These are phyloP conservation scores for Brachionus calyciflorus DNA, from an alignment of 1,140 invertebrate species.

Conservation along the genomic window DNA sequence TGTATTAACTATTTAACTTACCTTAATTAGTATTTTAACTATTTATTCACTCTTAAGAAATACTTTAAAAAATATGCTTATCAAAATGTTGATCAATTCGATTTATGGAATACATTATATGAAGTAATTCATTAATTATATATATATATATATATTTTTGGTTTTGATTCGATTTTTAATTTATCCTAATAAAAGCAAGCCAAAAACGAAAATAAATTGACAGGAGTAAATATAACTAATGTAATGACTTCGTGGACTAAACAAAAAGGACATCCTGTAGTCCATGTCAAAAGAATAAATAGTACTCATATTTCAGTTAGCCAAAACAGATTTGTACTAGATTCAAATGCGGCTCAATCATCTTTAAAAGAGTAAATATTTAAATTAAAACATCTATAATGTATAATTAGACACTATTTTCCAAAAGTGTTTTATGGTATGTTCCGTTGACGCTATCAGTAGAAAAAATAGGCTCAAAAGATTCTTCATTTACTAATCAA, in stretches of 20 bases:
- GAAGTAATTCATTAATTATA: background rate
- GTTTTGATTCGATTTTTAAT: background rate
- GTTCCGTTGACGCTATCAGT: constrained; percentile 8
- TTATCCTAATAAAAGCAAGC: background rate
- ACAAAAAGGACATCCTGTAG: constrained; percentile 79
- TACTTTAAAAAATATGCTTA: constrained; percentile 34
- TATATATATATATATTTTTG: background rate
- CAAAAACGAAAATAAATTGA: constrained; percentile 4
- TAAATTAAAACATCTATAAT: too few species aligned
- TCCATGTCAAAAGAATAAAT: constrained; percentile 55
- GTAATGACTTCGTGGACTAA: constrained; percentile 87
- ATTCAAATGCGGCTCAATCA: constrained; percentile 49
- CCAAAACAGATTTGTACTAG: constrained; percentile 55
- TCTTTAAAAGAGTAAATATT: background rate
- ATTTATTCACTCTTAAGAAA: background rate
- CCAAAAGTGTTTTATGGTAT: background rate
- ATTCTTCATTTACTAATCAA: background rate
- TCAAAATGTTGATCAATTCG: constrained; percentile 38
- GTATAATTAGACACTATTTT: too few species aligned
- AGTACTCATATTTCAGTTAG: constrained; percentile 60
- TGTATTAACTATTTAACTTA: constrained; percentile 32
- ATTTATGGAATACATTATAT: constrained; percentile 12
- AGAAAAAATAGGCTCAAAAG: constrained; percentile 1
- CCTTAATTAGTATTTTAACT: background rate
- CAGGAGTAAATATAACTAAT: constrained; percentile 61